Percentiles rank a stretch among this genome's conserved stretches.
phyloP scores from a whole-genome alignment of 2,797 vertebrate species.

The Pyrocephalus nanus region DNA sequence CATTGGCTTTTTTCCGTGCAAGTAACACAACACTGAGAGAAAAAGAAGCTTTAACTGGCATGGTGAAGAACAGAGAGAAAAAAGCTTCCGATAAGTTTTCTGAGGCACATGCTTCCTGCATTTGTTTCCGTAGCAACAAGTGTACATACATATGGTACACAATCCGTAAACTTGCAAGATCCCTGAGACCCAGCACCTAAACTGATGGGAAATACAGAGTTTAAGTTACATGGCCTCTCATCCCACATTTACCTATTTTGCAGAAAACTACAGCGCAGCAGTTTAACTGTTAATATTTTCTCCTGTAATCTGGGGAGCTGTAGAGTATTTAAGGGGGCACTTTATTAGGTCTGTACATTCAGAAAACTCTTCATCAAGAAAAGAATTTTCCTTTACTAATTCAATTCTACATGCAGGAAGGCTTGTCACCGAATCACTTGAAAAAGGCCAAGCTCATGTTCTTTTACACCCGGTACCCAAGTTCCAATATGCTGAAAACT shows the following conservation, averaged over 20 bases:
- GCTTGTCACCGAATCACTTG: slow-evolving; percentile 97
- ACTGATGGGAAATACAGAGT: background rate
- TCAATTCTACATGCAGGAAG: slow-evolving; percentile 95
- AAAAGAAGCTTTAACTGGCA: slow-evolving; percentile 21
- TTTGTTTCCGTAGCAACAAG: slow-evolving; percentile 78
- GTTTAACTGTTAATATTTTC: background rate
- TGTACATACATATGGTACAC: slow-evolving; percentile 49
- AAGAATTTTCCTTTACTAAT: slow-evolving; percentile 85
- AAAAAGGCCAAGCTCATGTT: slow-evolving; percentile 99
- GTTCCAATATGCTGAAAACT: slow-evolving; percentile 99
- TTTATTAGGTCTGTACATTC: background rate
- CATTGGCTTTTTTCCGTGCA: background rate
- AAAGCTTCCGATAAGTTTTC: slow-evolving; percentile 32
- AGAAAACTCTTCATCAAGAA: slow-evolving; percentile 6
- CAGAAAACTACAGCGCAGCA: background rate
- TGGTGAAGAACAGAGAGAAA: slow-evolving; percentile 15
- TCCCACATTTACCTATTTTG: background rate
- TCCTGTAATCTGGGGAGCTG: background rate
- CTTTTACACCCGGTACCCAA: slow-evolving; percentile 97
- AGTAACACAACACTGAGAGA: background rate
- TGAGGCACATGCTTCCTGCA: background rate
- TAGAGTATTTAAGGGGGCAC: background rate
- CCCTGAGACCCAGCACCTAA: background rate
- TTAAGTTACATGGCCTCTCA: background rate
- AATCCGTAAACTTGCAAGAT: background rate